Base-by-base conservation (phyloP, 2,113 vertebrate species). In the Pagrus major region DNA sequence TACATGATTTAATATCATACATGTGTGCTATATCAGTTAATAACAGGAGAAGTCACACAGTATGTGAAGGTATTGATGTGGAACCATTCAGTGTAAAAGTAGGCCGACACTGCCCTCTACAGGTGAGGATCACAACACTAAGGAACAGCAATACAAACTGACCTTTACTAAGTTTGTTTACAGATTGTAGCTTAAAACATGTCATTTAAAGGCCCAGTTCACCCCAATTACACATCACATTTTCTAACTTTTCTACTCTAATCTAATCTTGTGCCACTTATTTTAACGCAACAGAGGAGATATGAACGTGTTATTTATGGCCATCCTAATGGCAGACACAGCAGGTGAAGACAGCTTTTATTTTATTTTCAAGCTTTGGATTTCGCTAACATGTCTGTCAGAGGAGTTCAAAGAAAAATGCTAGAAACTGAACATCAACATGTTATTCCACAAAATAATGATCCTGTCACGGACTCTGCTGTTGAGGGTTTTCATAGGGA, bases 21-120 rank as follows among this genome's bases (percentile, higher is more conserved):
- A 31, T 35, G n/a, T n/a, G n/a, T 12, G 4, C 21, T 39, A 0
- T 3, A 20, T 35, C 9, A 1, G 9, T 21, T 1, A 41, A 12
- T 3, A 42, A 27, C 5, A 69, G 12, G 18, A 56, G 11, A 23
- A 16, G 6, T 41, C 31, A 35, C 20, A 31, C 31, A 3, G 3
- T 4, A 25, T 27, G 29, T 29, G 9, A 37, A 29, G 27, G n/a
- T 10, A 1, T 11, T 33, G n/a, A 11, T 46, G 47, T 47, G 8
- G 33, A 56, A 27, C 14, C 12, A 46, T 3, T 8, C 2, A 10
- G 10, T 42, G 14, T 15, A 47, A 71, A 60, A 56, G n/a, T 23
- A n/a, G 21, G 23, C 9, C 21, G 23, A n/a, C 12, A 66, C 35
- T 42, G 78, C 72, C 88, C 67, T 71, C 87, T 88, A 78, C 0